Percentiles rank a stretch among this genome's conserved stretches.
These are phyloP conservation scores for Tinea trinotella DNA, from an alignment of 2,888 invertebrate genomes.

Conservation along the genomic window DNA sequence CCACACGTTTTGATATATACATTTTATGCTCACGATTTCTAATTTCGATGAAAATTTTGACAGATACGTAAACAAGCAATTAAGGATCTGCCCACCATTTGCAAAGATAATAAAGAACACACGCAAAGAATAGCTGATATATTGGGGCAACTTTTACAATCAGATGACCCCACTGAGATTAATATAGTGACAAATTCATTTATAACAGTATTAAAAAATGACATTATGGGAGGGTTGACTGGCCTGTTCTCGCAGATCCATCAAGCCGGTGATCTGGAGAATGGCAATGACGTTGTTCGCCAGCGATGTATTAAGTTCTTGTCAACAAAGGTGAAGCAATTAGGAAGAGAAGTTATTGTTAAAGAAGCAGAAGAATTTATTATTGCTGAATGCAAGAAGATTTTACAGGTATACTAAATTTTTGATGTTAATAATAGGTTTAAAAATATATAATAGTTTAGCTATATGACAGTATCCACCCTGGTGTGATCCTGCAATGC, in stretches of 20 bases:
- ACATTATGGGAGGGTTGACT: conserved; percentile 75
- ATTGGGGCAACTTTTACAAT: conserved; percentile 89
- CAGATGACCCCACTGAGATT: conserved; percentile 88
- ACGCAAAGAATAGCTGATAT: conserved; percentile 92
- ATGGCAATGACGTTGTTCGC: conserved; percentile 79
- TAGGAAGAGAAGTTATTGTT: conserved; percentile 83
- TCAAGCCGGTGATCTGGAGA: conserved; percentile 56
- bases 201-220: conserved; percentile 81
- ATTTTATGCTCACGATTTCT: neutral
- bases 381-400: conserved; percentile 88
- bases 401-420: conserved; percentile 75
- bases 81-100: conserved; percentile 89
- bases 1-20: neutral
- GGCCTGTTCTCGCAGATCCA: conserved; percentile 73
- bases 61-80: conserved; percentile 96
- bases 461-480: too few relatives aligned
- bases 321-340: conserved; percentile 83
- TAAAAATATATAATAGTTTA: too few relatives aligned
- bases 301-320: conserved; percentile 92
- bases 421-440: too few relatives aligned
- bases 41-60: conserved; percentile 25
- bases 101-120: conserved; percentile 87
- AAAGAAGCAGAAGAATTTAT: conserved; percentile 90
- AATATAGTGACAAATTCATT: conserved; percentile 88
- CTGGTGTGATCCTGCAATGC: too few relatives aligned